A percentile compares a stretch with the other conserved stretches of the same genome.
These are phyloP conservation scores for fruit fly (Drosophila melanogaster) DNA, from an alignment of 1,140 invertebrate genomes.

Conservation along the genomic window DNA sequence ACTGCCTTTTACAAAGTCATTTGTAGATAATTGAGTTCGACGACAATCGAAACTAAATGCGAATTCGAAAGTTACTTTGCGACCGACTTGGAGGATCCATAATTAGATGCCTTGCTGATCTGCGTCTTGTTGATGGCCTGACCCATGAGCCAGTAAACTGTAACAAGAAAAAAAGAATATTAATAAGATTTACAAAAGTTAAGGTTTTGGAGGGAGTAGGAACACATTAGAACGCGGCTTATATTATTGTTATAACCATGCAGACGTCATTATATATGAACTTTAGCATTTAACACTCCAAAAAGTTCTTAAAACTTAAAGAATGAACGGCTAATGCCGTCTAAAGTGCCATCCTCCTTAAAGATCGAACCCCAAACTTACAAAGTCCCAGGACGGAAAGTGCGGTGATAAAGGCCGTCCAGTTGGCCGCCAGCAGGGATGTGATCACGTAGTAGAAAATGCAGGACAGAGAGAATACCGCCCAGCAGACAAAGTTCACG, in stretches of 20 bases:
- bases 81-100: conserved; percentile 85
- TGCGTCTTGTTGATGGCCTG: conserved; percentile 93
- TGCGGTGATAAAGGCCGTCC: conserved; percentile 89
- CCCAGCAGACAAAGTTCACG: conserved; percentile 90
- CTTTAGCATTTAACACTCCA: too few relatives aligned
- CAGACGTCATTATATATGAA: too few relatives aligned
- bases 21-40: conserved; percentile 67
- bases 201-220: conserved; percentile 27
- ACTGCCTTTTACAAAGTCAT: conserved; percentile 42
- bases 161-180: conserved; percentile 57
- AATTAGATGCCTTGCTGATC: conserved; percentile 92
- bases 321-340: not conserved
- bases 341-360: conserved; percentile 8
- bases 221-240: not conserved
- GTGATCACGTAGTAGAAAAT: conserved; percentile 89
- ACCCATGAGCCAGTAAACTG: conserved; percentile 91
- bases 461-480: conserved; percentile 88
- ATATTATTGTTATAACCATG: too few relatives aligned
- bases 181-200: conserved; percentile 22
- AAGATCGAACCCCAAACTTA: conserved; percentile 86
- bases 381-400: conserved; percentile 88
- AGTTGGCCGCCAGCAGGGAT: conserved; percentile 89
- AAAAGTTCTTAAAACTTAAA: too few relatives aligned
- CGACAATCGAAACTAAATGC: conserved; percentile 55
- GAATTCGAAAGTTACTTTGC: conserved; percentile 68